Conservation (phyloP, 2,113 vertebrate species). For the Archocentrus centrarchus region DNA sequence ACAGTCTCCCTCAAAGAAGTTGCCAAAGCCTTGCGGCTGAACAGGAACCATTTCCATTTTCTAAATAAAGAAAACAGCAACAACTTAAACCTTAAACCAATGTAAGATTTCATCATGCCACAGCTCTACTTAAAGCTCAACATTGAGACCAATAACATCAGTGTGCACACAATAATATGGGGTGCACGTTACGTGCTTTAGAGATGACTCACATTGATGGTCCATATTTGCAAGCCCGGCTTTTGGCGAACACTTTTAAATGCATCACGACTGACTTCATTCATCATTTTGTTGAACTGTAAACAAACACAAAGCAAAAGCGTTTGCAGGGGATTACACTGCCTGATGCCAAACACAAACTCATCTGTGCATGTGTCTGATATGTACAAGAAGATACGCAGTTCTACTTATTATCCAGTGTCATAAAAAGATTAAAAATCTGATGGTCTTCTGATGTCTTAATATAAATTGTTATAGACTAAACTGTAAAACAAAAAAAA, state of each 20-base stretch:
- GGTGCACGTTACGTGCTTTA: not conserved
- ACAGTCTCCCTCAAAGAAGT: slow-evolving; percentile 92
- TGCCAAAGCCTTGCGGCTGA: slow-evolving; percentile 84
- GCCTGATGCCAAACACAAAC: too few relatives aligned
- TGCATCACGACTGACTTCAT: slow-evolving; percentile 48
- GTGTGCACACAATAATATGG: not conserved
- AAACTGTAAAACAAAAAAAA: not conserved
- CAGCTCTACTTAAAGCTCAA: not conserved
- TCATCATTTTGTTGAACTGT: slow-evolving; percentile 83
- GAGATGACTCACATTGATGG: slow-evolving; percentile 87
- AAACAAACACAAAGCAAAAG: slow-evolving; percentile 47
- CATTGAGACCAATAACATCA: not conserved
- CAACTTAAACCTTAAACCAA: not conserved
- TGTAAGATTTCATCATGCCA: not conserved
- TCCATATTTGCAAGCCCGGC: slow-evolving; percentile 91
- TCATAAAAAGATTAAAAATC: not conserved
- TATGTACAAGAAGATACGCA: too few relatives aligned
- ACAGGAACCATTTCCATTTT: slow-evolving; percentile 89
- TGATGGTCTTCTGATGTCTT: not conserved
- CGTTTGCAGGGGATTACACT: too few relatives aligned
- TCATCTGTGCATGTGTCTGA: too few relatives aligned
- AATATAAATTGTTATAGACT: not conserved
- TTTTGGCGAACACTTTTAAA: slow-evolving; percentile 79
- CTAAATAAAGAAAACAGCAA: slow-evolving; percentile 69
- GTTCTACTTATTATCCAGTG: not conserved